Conservation (phyloP, 2,888 invertebrate species). For the Dolichomitus sp. region DNA sequence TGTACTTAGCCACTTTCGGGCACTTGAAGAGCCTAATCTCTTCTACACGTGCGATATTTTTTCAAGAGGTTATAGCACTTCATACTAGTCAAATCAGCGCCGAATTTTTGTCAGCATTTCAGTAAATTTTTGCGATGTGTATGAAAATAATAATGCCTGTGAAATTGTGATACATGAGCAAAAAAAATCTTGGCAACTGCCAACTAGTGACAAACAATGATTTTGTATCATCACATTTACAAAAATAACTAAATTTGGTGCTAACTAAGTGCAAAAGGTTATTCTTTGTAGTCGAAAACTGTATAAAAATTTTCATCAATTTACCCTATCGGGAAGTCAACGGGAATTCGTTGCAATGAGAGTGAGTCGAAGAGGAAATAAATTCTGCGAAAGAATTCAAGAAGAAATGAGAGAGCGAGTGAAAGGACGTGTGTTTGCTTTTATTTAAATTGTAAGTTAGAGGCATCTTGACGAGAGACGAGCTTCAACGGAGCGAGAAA, state of each 20-base stretch:
- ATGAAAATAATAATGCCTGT: too few species aligned
- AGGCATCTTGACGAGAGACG: constrained; percentile 66
- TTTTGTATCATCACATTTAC: too few species aligned
- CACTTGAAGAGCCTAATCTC: constrained; percentile 38
- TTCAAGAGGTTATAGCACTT: not conserved
- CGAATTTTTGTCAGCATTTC: too few species aligned
- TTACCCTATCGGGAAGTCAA: not conserved
- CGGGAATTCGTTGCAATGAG: not conserved
- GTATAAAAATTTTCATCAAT: not conserved
- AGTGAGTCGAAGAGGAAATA: constrained; percentile 31
- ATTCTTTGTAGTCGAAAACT: not conserved
- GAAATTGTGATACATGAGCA: too few species aligned
- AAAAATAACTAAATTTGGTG: not conserved
- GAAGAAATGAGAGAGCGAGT: constrained; percentile 22
- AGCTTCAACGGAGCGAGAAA: constrained; percentile 24
- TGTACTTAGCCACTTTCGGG: constrained; percentile 12
- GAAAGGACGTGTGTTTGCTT: constrained; percentile 84
- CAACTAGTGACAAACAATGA: too few species aligned
- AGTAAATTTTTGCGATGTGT: too few species aligned
- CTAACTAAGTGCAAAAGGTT: not conserved
- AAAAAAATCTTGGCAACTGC: too few species aligned
- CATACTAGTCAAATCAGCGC: too few species aligned
- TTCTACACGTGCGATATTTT: constrained; percentile 16
- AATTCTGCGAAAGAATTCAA: constrained; percentile 52
- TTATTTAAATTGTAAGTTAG: constrained; percentile 86